Conservation (phyloP, 2,888 invertebrate species). For the Melipona bicolor region DNA sequence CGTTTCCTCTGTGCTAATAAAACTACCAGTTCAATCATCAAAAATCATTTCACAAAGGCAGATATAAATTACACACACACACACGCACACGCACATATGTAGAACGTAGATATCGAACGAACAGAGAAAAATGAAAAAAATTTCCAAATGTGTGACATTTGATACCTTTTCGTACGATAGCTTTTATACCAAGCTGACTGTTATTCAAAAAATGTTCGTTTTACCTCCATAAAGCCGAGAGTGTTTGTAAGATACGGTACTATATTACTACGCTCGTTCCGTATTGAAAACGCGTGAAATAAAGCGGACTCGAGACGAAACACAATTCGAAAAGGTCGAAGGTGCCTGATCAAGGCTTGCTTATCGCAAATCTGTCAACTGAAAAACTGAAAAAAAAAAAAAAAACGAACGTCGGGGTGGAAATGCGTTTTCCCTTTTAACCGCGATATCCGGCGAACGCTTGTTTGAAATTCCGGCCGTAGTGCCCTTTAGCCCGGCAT, state of each 20-base stretch:
- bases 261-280: not conserved
- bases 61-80: not conserved
- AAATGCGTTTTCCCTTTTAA: constrained; percentile 55
- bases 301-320: not conserved
- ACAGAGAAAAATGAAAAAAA: not conserved
- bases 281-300: not conserved
- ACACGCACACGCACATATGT: not conserved
- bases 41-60: too few species aligned
- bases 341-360: not conserved
- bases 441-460: constrained; percentile 52
- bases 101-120: not conserved
- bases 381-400: too few species aligned
- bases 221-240: not conserved
- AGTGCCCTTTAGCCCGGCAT: constrained; percentile 14
- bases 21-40: too few species aligned
- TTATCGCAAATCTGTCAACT: not conserved
- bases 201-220: not conserved
- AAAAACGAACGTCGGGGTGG: constrained; percentile 30
- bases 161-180: not conserved
- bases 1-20: too few species aligned
- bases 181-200: not conserved
- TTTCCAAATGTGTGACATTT: not conserved
- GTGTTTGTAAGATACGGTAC: not conserved
- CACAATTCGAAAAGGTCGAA: not conserved
- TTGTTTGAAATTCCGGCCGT: constrained; percentile 66